Evolutionary conservation across 2,888 invertebrate species (phyloP).

Genomic region (Ypsolopha sequella): DNA sequence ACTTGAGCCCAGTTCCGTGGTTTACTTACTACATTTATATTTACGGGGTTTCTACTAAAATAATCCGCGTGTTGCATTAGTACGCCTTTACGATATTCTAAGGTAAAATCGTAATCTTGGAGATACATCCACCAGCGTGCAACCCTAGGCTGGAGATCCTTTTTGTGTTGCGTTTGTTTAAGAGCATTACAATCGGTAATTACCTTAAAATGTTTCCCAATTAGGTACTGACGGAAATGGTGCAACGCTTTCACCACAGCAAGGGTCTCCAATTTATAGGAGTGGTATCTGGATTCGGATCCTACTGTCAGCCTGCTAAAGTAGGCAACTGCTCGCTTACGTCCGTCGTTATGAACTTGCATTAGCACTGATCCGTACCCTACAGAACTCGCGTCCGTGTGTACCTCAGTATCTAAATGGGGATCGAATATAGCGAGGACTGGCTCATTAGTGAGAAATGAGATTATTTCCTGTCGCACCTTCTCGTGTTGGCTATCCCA

Average conservation of each 20-base stretch:
- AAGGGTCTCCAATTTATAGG: conserved; percentile 22
- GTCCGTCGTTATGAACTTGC: conserved; percentile 8
- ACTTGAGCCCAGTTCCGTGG: conserved; percentile 5
- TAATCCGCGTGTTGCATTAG: conserved; percentile 21
- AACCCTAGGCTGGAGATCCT: conserved; percentile 20
- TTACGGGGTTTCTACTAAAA: conserved; percentile 16
- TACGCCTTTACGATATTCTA: conserved; percentile 14
- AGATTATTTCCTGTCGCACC: neutral
- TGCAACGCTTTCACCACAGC: conserved; percentile 8
- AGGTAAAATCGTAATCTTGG: conserved; percentile 14
- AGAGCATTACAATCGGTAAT: conserved; percentile 27
- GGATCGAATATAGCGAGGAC: conserved; percentile 13
- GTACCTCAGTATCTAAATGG: conserved; percentile 13
- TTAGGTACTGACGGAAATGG: conserved; percentile 9
- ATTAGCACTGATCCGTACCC: conserved; percentile 15
- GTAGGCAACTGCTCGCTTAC: conserved; percentile 3
- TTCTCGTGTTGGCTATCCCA: conserved; percentile 3
- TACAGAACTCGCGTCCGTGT: conserved; percentile 16
- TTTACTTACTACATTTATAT: neutral
- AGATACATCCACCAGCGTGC: conserved; percentile 24
- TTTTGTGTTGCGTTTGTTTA: conserved; percentile 18
- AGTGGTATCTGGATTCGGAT: conserved; percentile 4
- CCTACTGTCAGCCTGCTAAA: conserved; percentile 6
- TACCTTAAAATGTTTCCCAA: conserved; percentile 12
- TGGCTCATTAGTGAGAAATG: conserved; percentile 6